Base-by-base conservation (phyloP, 2,113 vertebrate genomes). In the Scatophagus argus region DNA sequence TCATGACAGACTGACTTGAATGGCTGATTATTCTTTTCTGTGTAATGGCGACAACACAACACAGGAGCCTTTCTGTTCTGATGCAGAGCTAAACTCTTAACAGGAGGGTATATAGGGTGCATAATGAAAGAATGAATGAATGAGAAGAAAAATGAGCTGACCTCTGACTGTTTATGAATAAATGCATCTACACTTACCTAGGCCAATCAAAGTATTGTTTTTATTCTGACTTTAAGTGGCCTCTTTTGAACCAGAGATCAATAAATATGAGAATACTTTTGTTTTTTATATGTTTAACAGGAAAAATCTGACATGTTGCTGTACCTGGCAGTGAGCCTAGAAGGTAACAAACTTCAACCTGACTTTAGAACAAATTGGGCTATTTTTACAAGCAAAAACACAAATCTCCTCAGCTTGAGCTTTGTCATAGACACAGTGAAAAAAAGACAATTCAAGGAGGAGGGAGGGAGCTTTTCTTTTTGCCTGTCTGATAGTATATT, bases 251-350 rank as follows among this genome's bases (percentile, higher is more conserved):
- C 51, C 32, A 21, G 32, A 52, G 69, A 73, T 81, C 62, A 61
- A 81, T 81, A 67, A 81, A 61, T 61, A 54, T 60, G 34, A 44
- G 68, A 66, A 59, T 73, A 60, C 10, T 52, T 32, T 65, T 43
- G 43, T 38, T 6, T 52, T 32, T 65, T 43, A 43, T 38, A 44
- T 41, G 58, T 64, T 58, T 58, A 63, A 46, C 39, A 55, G 55
- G 41, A 54, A 61, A 56, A 61, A 41, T 25, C 34, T 41, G 54
- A n/a, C 7, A 12, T 70, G 47, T 23, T 78, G 41, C 16, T 17
- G 31, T 56, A 63, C 58, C 76, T 54, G 64, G 34, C 27, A 25
- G 21, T 13, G 38, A 78, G 75, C 46, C 27, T 19, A 1, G 65
- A 59, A 17, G 32, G 43, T 8, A 46, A 71, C 66, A 55, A 29